Evolutionary conservation across 1,140 invertebrate genomes (phyloP), one percentile per base, ranked within the genome.

Genomic region (Neodiprion lecontei): DNA sequence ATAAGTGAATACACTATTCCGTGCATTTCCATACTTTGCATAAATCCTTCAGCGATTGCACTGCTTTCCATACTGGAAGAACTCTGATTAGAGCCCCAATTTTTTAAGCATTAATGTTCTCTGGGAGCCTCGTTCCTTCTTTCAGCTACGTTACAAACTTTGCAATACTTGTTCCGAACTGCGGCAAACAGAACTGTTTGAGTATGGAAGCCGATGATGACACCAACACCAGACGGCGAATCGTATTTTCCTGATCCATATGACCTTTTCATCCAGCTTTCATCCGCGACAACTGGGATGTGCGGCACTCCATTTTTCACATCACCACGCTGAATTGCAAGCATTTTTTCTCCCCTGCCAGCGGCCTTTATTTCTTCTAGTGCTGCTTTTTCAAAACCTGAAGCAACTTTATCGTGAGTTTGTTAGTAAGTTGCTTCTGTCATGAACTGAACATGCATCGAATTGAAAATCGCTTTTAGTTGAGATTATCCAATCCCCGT

Each of bases 21-120:
- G 80, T 89, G 77, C 75, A 81, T 82, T 67, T 81, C 73, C 10
- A 87, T 69, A 71, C 84, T 86, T 10, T 68, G 11, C 53, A 78
- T 73, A 79, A 90, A 90, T n/a, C 85, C 85, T 76, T 89, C 83
- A 1, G 83, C 69, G 50, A 89, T 82, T n/a, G 84, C 82, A 70
- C 86, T 80, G 12, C 76, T 49, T 78, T 89, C 86, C 88, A 89
- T 89, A 10, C 77, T 75, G 23, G 83, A 79, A 1, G 84, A 84
- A 67, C 78, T 76, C 23, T 14, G 40, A 66, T 76, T 78, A 7
- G 76, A 78, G 48, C 76, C 73, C 76, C 80, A 89, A 73, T 87
- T 88, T 79, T 81, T 82, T 23, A 23, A 83, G 69, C 85, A 86
- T 9, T 4, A 11, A 74, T 86, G 83, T 48, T 67, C n/a, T 68